Evolutionary conservation across 2,888 invertebrate species (phyloP), one percentile per base, ranked within the genome.

Genomic region (Rugalucina vietnamica): DNA sequence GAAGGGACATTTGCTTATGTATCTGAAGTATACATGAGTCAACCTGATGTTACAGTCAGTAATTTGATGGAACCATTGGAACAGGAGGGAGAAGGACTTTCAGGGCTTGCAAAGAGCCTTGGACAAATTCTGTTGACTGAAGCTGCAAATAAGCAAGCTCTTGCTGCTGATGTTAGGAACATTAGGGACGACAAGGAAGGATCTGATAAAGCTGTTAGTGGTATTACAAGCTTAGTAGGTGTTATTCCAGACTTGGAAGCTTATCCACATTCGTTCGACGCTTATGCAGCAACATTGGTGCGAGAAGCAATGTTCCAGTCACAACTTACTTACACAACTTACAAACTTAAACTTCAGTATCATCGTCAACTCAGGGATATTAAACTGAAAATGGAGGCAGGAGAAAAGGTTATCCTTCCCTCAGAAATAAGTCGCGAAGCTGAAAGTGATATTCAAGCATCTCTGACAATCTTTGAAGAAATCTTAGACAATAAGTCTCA

Each of bases 231-330:
- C 36, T 73, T 88, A 29, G 85, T 89, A n/a, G 89, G 89, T 37
- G 85, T 84, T 21, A 84, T 92, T 27, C 91, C 93, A 57, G 88
- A 90, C 72, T 82, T 91, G 34, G 88, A 89, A 71, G 82, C 84
- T 0, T 89, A 89, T 74, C 88, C 90, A n/a, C 83, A 89, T 57
- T 89, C 88, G 32, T 83, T 91, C 75, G 85, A 89, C 49, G 85
- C 86, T 12, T 90, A 92, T 89, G 90, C 92, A 79, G 97, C 97
- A 89, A 96, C 96, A 78, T 96, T 97, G 49, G 96, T 97, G 29
- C 96, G 97, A 39, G 97, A 97, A 91, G 97, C 97, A 5, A 97
- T 97, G 96, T 96, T 96, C 54, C 96, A 97, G 82, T 97, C 97
- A 0, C 96, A 95, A 39, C 90, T 95, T 78, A 91, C 92, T 1